Evolutionary conservation across 2,888 invertebrate species (phyloP), one percentile per base, ranked within the genome.

Genomic region (Meta bourneti): DNA sequence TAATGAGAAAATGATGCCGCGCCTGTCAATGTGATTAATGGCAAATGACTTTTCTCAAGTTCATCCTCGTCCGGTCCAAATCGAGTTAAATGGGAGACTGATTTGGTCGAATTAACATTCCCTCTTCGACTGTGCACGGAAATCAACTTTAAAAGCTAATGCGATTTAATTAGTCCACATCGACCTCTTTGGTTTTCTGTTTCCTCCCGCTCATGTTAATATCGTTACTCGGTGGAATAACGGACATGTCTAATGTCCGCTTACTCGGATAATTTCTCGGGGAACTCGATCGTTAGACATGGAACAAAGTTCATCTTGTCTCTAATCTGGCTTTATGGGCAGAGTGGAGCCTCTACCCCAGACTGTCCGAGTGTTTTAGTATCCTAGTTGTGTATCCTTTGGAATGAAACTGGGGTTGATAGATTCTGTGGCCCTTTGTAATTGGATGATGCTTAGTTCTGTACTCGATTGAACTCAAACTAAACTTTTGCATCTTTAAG

Each of bases 1-100:
- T 89, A 89, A 89, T 81, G 89, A 89, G 89, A 89, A 89, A 89
- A 82, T 82, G 82, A 89, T 89, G 89, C 89, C 52, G 77, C n/a
- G 77, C 20, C 77, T 77, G 82, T 89, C 89, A 89, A 77, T 82
- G 77, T 89, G 89, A 89, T 89, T 75, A 89, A 82, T 82, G 77
- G 71, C 82, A 81, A 89, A 82, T 70, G 70, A 83, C 70, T 72
- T 16, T 61, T 54, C 72, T 34, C 34, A 34, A 71, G 54, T 83
- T 48, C 82, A 51, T 74, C 83, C 34, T 74, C 51, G 13, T 70
- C 70, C 48, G 51, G 8, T 19, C 19, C 61, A 34, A 34, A 61
- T 49, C 16, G 70, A 80, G 51, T 71, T 74, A 83, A 72, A 51
- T 74, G 72, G 72, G 74, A 16, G 34, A 54, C 20, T 52, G 61